Base-by-base conservation (phyloP, 2,888 invertebrate genomes). In the Phaonia tiefii region DNA sequence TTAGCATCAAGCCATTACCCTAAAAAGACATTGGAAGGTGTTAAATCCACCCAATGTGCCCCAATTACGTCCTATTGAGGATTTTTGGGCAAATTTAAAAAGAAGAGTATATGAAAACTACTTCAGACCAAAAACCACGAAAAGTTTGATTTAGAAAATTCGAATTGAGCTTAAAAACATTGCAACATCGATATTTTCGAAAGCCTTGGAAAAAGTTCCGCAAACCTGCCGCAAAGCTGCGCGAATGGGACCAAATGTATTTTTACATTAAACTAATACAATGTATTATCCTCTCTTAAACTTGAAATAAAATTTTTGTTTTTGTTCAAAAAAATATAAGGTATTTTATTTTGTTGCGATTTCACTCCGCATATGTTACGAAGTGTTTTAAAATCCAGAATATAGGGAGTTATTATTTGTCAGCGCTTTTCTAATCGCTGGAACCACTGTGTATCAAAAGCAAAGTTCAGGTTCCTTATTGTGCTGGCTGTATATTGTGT, bases 11-110 rank as follows among this genome's bases (percentile, higher is more conserved):
- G 31, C 11, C 49, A 67, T 49, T 67, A 67, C 26, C 26, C 51
- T 3, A 22, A 37, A 13, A 22, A 15, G n/a, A 69, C 69, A 1
- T 11, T 39, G 17, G 20, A 51, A 37, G 69, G 31, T 25, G 13
- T 13, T n/a, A 46, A 46, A 44, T n/a, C 66, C 66, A 2, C 66
- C 46, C 25, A 66, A 67, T 17, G 67, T 66, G 2, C 66, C 66
- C 11, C 66, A 66, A 2, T 37, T 67, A 67, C 37, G 54, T n/a
- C 39, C 69, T 54, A 54, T 69, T 56, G 39, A 69, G 46, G n/a
- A n/a, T n/a, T n/a, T n/a, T n/a, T n/a, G n/a, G n/a, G n/a, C n/a
- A n/a, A n/a, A n/a, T n/a, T n/a, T 2, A 51, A 17, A 37, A 54
- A n/a, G 37, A 54, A 39, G 15, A n/a, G 44, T 66, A n/a, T 44